A percentile compares a stretch with the other conserved stretches of the same genome.
Conservation (phyloP, 2,113 vertebrate species). For the Bos javanicus region DNA sequence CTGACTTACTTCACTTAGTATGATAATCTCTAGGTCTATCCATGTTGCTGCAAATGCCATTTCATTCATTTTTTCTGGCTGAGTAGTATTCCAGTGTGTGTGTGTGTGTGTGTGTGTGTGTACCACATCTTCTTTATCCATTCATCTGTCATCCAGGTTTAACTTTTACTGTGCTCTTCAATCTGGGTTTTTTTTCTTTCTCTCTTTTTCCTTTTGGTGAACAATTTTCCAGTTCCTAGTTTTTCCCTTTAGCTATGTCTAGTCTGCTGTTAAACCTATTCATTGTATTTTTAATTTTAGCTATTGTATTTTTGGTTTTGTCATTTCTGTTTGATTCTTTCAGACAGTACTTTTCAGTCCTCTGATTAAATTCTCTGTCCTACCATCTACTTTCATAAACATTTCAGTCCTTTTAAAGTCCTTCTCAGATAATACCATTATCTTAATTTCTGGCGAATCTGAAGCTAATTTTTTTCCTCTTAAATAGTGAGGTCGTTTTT, state of each 20-base stretch:
- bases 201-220: neutral
- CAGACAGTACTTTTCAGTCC: neutral
- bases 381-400: neutral
- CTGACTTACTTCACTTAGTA: neutral
- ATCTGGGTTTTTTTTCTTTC: neutral
- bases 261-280: neutral
- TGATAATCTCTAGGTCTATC: neutral
- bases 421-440: neutral
- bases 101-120: neutral
- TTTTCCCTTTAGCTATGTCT: neutral
- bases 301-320: neutral
- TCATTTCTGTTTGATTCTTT: slow-evolving; percentile 3
- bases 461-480: neutral
- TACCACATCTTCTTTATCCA: neutral
- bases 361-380: neutral
- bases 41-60: neutral
- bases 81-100: neutral
- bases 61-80: neutral
- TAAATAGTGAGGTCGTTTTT: neutral
- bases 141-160: neutral
- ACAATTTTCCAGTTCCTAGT: neutral
- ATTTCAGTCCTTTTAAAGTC: neutral
- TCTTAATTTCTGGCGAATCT: neutral
- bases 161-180: neutral
- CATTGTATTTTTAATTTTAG: neutral